These are phyloP conservation scores for Alexandromys fortis DNA, from an alignment of 2,113 vertebrate species.

Conservation along the genomic window DNA sequence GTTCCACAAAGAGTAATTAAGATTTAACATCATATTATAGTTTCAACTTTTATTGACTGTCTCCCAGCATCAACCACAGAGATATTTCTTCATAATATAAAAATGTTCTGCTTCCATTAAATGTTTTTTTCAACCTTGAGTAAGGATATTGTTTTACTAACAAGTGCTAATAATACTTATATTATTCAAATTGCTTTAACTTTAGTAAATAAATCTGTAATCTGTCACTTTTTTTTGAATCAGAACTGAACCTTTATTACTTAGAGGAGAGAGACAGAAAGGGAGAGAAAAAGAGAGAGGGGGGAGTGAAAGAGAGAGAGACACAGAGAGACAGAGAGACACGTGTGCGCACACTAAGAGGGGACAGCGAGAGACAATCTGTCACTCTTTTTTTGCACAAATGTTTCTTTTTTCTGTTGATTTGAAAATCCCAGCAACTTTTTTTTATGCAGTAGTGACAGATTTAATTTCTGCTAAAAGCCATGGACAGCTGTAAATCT, in stretches of 20 bases:
- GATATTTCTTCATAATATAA: slow-evolving; percentile 79
- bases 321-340: too few relatives aligned
- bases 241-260: too few relatives aligned
- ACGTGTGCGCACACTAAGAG: too few relatives aligned
- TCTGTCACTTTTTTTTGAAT: slow-evolving; percentile 29
- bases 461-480: slow-evolving; percentile 81
- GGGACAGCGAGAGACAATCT: slow-evolving; percentile 7
- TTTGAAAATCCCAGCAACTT: slow-evolving; percentile 76
- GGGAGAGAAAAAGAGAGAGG: too few relatives aligned
- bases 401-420: slow-evolving; percentile 56
- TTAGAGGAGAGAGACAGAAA: too few relatives aligned
- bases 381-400: slow-evolving; percentile 59
- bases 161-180: slow-evolving; percentile 71
- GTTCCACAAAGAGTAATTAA: slow-evolving; percentile 71
- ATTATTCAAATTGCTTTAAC: slow-evolving; percentile 64
- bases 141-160: slow-evolving; percentile 72
- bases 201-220: slow-evolving; percentile 83
- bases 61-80: slow-evolving; percentile 67
- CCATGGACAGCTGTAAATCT: slow-evolving; percentile 83
- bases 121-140: not conserved
- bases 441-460: slow-evolving; percentile 79
- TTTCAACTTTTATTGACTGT: slow-evolving; percentile 83
- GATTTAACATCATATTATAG: slow-evolving; percentile 75
- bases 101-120: slow-evolving; percentile 50
- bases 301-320: too few relatives aligned